Evolutionary conservation across 2,113 vertebrate genomes (phyloP).

Genomic region (Donacobius atricapilla): DNA sequence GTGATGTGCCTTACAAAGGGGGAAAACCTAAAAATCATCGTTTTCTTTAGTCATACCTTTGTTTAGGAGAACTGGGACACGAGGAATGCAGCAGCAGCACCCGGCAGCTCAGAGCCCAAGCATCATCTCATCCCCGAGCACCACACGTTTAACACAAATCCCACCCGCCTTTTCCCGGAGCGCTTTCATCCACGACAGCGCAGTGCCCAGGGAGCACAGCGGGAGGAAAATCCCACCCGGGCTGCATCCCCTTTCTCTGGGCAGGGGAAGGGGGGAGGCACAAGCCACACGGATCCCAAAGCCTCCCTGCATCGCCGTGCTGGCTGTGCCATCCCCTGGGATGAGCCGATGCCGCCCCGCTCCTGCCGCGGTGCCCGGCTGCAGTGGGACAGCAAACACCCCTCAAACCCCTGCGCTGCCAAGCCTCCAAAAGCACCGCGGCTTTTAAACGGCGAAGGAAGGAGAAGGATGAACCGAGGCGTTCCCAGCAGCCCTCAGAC

Average conservation of each 20-base stretch:
- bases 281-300: background rate
- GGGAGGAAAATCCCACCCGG: background rate
- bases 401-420: rapidly evolving
- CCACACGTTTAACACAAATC: background rate
- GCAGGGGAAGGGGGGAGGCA: background rate
- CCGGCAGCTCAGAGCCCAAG: background rate
- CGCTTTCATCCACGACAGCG: rapidly evolving
- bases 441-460: background rate
- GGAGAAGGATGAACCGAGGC: background rate
- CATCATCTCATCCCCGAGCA: background rate
- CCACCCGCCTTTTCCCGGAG: background rate
- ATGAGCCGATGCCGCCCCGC: background rate
- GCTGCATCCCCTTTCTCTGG: background rate
- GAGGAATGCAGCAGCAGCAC: background rate
- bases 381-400: background rate
- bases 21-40: background rate
- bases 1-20: constrained; percentile 3
- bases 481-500: background rate
- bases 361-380: background rate
- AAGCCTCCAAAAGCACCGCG: rapidly evolving
- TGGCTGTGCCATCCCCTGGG: background rate
- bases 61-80: constrained; percentile 20
- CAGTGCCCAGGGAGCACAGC: background rate
- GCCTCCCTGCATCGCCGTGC: background rate
- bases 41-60: constrained; percentile 50